These are phyloP conservation scores for Epiblema foenella DNA, from an alignment of 2,888 invertebrate genomes.

Conservation along the genomic window DNA sequence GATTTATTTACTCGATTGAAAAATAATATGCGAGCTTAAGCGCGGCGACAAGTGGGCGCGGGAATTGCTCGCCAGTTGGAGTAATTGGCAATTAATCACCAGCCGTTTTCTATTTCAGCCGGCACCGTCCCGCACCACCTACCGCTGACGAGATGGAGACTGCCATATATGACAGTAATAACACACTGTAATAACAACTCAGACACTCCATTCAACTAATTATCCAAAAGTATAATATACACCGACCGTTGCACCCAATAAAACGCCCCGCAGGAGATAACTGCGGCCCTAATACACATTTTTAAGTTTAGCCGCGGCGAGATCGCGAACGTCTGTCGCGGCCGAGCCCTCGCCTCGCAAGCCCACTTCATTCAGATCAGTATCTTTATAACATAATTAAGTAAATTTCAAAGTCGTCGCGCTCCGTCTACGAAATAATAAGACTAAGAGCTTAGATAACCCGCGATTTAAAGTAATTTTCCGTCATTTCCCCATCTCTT, in stretches of 20 bases:
- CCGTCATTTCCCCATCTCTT: constrained; percentile 64
- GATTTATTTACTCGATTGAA: constrained; percentile 63
- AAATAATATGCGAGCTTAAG: constrained; percentile 68
- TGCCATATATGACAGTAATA: constrained; percentile 57
- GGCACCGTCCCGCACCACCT: constrained; percentile 48
- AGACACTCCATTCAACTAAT: constrained; percentile 47
- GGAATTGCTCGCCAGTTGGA: constrained; percentile 75
- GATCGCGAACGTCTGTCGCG: constrained; percentile 59
- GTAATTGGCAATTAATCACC: constrained; percentile 84
- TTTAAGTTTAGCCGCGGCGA: constrained; percentile 53
- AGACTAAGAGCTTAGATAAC: constrained; percentile 69
- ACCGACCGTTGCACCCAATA: constrained; percentile 34
- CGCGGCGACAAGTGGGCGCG: constrained; percentile 76
- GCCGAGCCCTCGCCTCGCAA: constrained; percentile 53
- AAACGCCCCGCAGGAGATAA: constrained; percentile 40
- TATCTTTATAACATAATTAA: constrained; percentile 77
- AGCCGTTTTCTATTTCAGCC: constrained; percentile 82
- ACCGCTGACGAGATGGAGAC: constrained; percentile 70
- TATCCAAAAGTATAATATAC: constrained; percentile 15
- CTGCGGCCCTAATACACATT: constrained; percentile 46
- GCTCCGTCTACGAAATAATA: constrained; percentile 70
- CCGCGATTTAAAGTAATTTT: constrained; percentile 70
- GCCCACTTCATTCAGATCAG: constrained; percentile 68
- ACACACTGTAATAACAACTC: constrained; percentile 51
- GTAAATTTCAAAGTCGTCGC: constrained; percentile 73